Conservation (phyloP, 1,140 invertebrate species). For the Tetranychus cinnabarinus region DNA sequence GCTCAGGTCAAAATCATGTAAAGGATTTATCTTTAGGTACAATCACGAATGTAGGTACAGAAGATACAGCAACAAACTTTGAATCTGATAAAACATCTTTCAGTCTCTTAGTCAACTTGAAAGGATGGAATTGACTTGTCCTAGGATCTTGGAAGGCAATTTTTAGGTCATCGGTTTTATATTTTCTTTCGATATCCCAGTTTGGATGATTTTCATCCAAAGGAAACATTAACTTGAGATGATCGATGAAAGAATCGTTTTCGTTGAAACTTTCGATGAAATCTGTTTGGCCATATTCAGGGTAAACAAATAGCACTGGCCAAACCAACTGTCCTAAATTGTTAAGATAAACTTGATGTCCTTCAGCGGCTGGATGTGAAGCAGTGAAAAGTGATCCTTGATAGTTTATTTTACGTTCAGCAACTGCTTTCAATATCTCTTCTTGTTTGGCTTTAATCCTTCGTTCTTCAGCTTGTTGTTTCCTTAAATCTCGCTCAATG, state of each 20-base stretch:
- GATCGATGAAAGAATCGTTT: slow-evolving; percentile 41
- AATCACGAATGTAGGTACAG: no score
- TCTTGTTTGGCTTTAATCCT: slow-evolving; percentile 20
- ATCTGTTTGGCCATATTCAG: slow-evolving; percentile 44
- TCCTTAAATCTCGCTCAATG: slow-evolving; percentile 32
- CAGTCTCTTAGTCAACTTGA: no score
- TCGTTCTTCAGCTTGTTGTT: slow-evolving; percentile 26
- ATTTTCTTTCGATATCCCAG: slow-evolving; percentile 49
- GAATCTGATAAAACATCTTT: no score
- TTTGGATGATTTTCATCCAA: slow-evolving; percentile 25
- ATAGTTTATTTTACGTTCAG: slow-evolving; percentile 26
- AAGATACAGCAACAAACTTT: no score
- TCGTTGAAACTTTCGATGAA: slow-evolving; percentile 48
- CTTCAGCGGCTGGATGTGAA: slow-evolving; percentile 31
- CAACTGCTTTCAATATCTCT: slow-evolving; percentile 11
- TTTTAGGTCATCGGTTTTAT: slow-evolving; percentile 34
- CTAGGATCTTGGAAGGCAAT: slow-evolving; percentile 9
- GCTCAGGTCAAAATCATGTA: no score
- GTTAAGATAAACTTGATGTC: slow-evolving; percentile 31
- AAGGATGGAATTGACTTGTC: no score
- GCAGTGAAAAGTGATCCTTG: slow-evolving; percentile 27
- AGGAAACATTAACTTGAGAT: slow-evolving; percentile 44
- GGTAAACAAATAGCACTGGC: slow-evolving; percentile 62
- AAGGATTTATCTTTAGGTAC: no score
- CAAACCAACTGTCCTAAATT: slow-evolving; percentile 36